These are phyloP conservation scores for Agapornis roseicollis DNA, from an alignment of 2,113 vertebrate genomes.

Conservation along the genomic window DNA sequence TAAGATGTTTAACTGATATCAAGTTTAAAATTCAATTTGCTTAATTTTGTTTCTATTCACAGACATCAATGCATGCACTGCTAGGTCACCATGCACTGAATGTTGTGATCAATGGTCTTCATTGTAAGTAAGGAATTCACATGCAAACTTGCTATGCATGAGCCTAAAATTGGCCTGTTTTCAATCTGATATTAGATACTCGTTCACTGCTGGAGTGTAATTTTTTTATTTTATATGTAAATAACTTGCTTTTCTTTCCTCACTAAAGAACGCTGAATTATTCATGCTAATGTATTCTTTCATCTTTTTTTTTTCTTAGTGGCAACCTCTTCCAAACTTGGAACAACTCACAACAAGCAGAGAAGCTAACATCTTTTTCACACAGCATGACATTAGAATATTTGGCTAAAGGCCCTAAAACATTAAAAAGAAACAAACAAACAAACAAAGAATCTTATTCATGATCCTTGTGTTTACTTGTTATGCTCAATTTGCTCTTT, in stretches of 20 bases:
- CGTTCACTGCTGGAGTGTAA: not conserved
- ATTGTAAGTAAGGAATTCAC: not conserved
- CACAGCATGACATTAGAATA: slow-evolving; percentile 30
- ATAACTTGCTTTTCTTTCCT: slow-evolving; percentile 26
- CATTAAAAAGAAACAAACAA: slow-evolving; percentile 12
- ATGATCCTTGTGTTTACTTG: slow-evolving; percentile 17
- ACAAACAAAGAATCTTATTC: not conserved
- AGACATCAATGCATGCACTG: not conserved
- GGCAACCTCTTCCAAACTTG: slow-evolving; percentile 39
- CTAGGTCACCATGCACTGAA: not conserved
- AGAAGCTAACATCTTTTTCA: slow-evolving; percentile 56
- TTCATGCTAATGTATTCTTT: slow-evolving; percentile 19
- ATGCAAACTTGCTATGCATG: not conserved
- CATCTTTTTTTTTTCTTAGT: not conserved
- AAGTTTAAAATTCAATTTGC: not conserved
- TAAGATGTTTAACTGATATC: not conserved
- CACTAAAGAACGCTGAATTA: not conserved
- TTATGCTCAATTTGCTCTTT: slow-evolving; percentile 20
- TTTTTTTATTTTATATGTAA: slow-evolving; percentile 45
- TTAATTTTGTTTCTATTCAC: not conserved
- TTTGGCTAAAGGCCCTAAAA: slow-evolving; percentile 51
- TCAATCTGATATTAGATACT: not conserved
- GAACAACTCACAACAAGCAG: slow-evolving; percentile 46
- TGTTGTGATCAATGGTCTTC: not conserved
- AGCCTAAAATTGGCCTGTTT: not conserved